A percentile compares a stretch with the other conserved stretches of the same genome.
Evolutionary conservation across 92 coral and sea anemone species (phyloP).

Genomic region (Isaurus tuberculatus): DNA sequence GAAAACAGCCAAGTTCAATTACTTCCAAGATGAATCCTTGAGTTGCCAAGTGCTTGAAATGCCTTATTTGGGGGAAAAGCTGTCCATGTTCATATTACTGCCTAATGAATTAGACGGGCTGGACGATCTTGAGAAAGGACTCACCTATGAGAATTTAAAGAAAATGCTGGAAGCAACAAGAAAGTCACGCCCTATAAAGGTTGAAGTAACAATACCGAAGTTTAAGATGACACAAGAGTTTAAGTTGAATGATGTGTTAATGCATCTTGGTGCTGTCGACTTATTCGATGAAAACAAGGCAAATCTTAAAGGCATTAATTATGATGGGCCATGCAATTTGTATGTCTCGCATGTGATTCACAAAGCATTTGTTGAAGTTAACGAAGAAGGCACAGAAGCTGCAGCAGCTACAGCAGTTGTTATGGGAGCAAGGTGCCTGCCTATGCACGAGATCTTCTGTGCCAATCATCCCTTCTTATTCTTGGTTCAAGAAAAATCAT

Average conservation of each 20-base stretch:
- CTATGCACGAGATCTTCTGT: conserved; percentile 57
- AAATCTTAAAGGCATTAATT: conserved; percentile 76
- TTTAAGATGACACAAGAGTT: conserved; percentile 77
- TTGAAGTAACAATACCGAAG: conserved; percentile 85
- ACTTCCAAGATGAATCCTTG: conserved; percentile 36
- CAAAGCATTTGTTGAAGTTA: conserved; percentile 94
- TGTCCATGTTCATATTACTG: conserved; percentile 81
- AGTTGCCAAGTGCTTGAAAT: conserved; percentile 78
- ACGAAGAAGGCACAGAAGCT: conserved; percentile 93
- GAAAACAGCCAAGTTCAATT: conserved; percentile 61
- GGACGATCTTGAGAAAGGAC: conserved; percentile 67
- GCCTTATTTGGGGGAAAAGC: conserved; percentile 68
- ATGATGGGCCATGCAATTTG: conserved; percentile 60
- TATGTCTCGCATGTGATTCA: conserved; percentile 74
- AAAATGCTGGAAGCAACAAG: conserved; percentile 47
- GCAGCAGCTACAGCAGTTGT: conserved; percentile 88
- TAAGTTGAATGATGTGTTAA: conserved; percentile 59
- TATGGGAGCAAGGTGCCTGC: conserved; percentile 50
- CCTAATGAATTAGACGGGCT: conserved; percentile 80
- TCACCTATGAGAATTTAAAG: conserved; percentile 60
- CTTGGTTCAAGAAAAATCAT: conserved; percentile 67
- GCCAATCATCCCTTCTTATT: conserved; percentile 94
- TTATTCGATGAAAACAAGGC: conserved; percentile 74
- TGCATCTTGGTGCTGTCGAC: conserved; percentile 68
- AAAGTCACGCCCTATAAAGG: conserved; percentile 53